Conservation (phyloP, 2,888 invertebrate species). For the Acleris cristana region DNA sequence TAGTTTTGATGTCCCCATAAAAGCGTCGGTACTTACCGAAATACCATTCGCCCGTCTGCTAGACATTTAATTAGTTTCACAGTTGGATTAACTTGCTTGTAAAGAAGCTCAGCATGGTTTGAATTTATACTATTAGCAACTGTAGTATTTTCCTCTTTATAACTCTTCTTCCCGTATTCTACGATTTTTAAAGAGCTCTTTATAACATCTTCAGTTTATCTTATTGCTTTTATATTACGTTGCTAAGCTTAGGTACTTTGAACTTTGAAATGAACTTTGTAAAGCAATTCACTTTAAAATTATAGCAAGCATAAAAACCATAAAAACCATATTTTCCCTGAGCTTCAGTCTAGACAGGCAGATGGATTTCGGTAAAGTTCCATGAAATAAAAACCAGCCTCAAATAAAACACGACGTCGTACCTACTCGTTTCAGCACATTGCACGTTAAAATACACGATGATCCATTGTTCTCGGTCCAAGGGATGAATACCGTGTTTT, state of each 20-base stretch:
- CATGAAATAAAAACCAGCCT: slow-evolving; percentile 16
- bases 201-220: slow-evolving; percentile 3
- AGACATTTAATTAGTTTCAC: slow-evolving; percentile 62
- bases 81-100: slow-evolving; percentile 51
- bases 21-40: slow-evolving; percentile 46
- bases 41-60: slow-evolving; percentile 45
- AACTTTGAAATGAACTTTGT: too few relatives aligned
- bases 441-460: slow-evolving; percentile 15
- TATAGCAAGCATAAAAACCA: too few relatives aligned
- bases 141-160: slow-evolving; percentile 8
- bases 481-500: slow-evolving; percentile 14
- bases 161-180: not conserved
- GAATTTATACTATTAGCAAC: slow-evolving; percentile 6
- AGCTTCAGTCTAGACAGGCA: slow-evolving; percentile 27
- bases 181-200: slow-evolving; percentile 7
- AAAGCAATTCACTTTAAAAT: too few relatives aligned
- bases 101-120: slow-evolving; percentile 35
- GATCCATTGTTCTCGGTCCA: slow-evolving; percentile 12
- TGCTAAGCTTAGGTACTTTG: too few relatives aligned
- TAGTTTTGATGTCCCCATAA: slow-evolving; percentile 37
- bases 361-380: slow-evolving; percentile 15
- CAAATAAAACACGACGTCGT: slow-evolving; percentile 20
- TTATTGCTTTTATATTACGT: not conserved
- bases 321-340: not conserved
- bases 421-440: slow-evolving; percentile 14